A percentile compares a stretch with the other conserved stretches of the same genome.
Conservation (phyloP, 2,888 invertebrate genomes). For the Dugesia japonica region DNA sequence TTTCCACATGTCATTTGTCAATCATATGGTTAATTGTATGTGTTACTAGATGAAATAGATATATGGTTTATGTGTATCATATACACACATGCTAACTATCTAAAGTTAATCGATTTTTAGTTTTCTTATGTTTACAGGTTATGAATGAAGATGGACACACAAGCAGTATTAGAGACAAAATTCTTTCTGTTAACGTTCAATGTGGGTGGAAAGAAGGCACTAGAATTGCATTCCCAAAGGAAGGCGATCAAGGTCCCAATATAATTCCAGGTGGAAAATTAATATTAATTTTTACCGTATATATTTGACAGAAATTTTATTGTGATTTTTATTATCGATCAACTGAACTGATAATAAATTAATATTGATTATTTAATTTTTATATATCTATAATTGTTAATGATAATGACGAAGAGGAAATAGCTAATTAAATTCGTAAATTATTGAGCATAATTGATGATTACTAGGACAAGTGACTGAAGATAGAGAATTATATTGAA, state of each 20-base stretch:
- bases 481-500: too few relatives aligned
- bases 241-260: constrained; percentile 50
- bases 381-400: background rate
- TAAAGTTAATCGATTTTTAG: background rate
- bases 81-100: too few relatives aligned
- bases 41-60: too few relatives aligned
- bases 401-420: background rate
- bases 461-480: too few relatives aligned
- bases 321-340: background rate
- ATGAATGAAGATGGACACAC: constrained; percentile 49
- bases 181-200: constrained; percentile 48
- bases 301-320: background rate
- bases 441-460: too few relatives aligned
- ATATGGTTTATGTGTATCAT: too few relatives aligned
- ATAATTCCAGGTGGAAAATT: constrained; percentile 44
- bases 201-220: constrained; percentile 48
- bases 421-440: background rate
- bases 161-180: constrained; percentile 48
- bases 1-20: too few relatives aligned
- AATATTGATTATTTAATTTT: background rate
- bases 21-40: too few relatives aligned
- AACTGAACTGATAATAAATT: background rate
- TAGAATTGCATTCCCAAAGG: constrained; percentile 46
- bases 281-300: background rate
- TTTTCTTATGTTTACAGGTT: constrained; percentile 40